Evolutionary conservation across 2,797 vertebrate genomes (phyloP).

Genomic region (Lophotriccus pileatus): DNA sequence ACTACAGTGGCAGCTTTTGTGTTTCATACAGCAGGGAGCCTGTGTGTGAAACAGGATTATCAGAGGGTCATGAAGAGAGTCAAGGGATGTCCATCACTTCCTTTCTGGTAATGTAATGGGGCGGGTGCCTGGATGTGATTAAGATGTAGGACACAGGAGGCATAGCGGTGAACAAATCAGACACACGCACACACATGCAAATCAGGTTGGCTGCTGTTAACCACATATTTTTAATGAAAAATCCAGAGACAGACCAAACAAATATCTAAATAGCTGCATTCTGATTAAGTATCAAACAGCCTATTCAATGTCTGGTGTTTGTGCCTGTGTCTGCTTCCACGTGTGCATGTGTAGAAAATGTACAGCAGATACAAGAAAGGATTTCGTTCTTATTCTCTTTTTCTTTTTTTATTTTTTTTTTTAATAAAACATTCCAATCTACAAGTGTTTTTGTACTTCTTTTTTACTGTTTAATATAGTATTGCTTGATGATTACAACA

Average conservation of each 20-base stretch:
- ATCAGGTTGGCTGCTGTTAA: conserved; percentile 78
- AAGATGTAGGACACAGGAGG: conserved; percentile 89
- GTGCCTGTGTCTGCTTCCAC: background rate
- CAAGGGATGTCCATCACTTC: conserved; percentile 96
- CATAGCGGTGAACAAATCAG: conserved; percentile 80
- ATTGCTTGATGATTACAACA: background rate
- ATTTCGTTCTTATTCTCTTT: background rate
- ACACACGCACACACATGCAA: conserved; percentile 82
- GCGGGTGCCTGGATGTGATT: conserved; percentile 87
- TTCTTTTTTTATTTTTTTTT: background rate
- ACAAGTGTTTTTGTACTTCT: conserved; percentile 34
- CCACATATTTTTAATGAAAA: conserved; percentile 79
- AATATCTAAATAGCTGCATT: conserved; percentile 74
- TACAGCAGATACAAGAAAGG: background rate
- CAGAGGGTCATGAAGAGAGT: conserved; percentile 94
- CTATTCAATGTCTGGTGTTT: conserved; percentile 6
- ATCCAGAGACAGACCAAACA: conserved; percentile 71
- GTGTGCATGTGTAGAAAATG: background rate
- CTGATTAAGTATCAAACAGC: conserved; percentile 56
- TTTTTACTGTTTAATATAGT: background rate
- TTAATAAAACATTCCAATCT: conserved; percentile 1
- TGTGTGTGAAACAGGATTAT: conserved; percentile 99
- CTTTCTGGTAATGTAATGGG: conserved; percentile 88
- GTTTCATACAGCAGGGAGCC: conserved; percentile 90
- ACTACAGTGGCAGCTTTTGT: conserved; percentile 93